Evolutionary conservation across 1,140 invertebrate genomes (phyloP), one percentile per base, ranked within the genome.

Genomic region (Tachypleus tridentatus): DNA sequence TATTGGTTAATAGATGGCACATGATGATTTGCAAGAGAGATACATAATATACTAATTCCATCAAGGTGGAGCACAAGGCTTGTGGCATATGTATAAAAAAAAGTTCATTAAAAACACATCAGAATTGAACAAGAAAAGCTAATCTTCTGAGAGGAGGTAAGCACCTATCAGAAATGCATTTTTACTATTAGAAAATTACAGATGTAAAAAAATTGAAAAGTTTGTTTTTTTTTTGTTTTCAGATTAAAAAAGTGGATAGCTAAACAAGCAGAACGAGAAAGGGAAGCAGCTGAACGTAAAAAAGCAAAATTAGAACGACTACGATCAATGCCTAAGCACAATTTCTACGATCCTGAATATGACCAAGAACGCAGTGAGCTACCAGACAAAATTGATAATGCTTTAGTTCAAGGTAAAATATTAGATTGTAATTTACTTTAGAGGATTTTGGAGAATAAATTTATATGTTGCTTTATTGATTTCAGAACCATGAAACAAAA

Each of bases 201-300:
- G 2, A 29, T 29, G 2, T 29, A 2, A 29, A 29, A 29, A 29
- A 29, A 29, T 29, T 29, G 29, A 29, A 29, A 29, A 29, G 29
- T 29, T 29, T 29, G 29, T 29, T 29, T 29, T 29, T 58, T 58
- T 3, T 54, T 63, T 58, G 7, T 59, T 64, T 71, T 6, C 61
- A 79, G 78, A 66, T 72, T 96, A 11, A 90, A 93, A 72, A 87
- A 89, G 59, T 96, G 91, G 91, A 82, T 96, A 51, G 84, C 87
- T 6, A 89, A 90, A 69, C 86, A 93, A 76, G 82, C 83, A 49
- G 86, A 91, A 48, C 78, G 87, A 53, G 87, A 96, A 71, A 64
- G 70, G 64, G 80, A 82, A 69, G 72, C 73, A 51, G 83, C 82
- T 48, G 85, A 89, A 67, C 78, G 85, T 6, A 88, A 87, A 72